Evolutionary conservation across 2,797 vertebrate genomes (phyloP).

Genomic region (Callimico goeldii): DNA sequence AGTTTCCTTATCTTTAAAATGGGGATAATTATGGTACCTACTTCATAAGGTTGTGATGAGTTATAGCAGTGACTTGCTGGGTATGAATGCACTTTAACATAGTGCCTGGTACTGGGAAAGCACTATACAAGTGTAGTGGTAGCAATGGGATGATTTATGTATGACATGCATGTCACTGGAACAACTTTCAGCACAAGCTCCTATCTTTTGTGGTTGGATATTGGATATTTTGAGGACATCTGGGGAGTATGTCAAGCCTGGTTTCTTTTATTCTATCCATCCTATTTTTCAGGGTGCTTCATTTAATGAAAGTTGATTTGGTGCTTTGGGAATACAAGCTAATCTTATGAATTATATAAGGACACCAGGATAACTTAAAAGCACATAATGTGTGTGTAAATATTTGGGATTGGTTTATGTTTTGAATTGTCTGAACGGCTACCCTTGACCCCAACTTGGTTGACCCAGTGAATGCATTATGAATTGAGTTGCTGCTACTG

Average conservation of each 20-base stretch:
- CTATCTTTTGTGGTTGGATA: not conserved
- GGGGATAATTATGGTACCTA: not conserved
- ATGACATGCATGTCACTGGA: not conserved
- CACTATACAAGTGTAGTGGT: not conserved
- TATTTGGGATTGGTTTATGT: not conserved
- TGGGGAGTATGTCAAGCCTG: not conserved
- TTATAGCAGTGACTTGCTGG: not conserved
- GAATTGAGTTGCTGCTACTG: not conserved
- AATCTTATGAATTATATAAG: slow-evolving; percentile 44
- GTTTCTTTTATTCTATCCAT: not conserved
- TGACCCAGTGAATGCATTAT: not conserved
- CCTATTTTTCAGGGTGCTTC: not conserved
- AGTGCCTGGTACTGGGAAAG: not conserved
- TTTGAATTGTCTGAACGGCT: not conserved
- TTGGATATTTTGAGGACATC: slow-evolving; percentile 8
- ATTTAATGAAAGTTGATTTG: not conserved
- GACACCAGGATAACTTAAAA: slow-evolving; percentile 9
- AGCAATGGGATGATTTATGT: not conserved
- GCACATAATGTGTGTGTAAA: not conserved
- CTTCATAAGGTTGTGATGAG: not conserved
- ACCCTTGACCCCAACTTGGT: not conserved
- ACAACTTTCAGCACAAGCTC: not conserved
- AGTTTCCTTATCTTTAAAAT: slow-evolving; percentile 8
- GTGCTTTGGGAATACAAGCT: not conserved
- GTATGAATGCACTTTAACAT: not conserved